Evolutionary conservation across 1,140 invertebrate genomes (phyloP), one percentile per base, ranked within the genome.

Genomic region (Meloidogyne hapla): DNA sequence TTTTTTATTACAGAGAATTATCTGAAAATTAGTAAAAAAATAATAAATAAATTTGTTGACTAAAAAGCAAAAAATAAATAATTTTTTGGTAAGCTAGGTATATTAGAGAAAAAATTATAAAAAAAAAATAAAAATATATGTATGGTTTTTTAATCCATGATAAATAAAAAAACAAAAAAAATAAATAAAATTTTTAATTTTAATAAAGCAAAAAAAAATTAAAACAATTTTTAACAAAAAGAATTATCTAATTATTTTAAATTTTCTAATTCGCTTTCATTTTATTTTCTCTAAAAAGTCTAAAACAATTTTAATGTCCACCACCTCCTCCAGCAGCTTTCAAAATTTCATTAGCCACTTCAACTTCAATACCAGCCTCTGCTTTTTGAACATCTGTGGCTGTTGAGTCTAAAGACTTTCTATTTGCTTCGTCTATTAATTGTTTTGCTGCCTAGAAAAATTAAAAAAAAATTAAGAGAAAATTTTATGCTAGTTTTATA

Each of bases 301-400:
- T 33, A 33, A 33, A 6, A 6, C 33, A 9, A 42, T 42, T 42
- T 56, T 56, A 56, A 56, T 56, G 48, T 6, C 48, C 48, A 6
- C 48, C 48, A 56, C 48, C 48, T n/a, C 48, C 8, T 6, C n/a
- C 48, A 56, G 48, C 48, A 56, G 84, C 84, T 71, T 83, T 86
- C 62, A 85, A 45, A 10, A 85, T 66, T 28, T 81, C 84, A 69
- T 85, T 83, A 67, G 85, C 84, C 18, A 86, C 83, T 74, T 86
- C 84, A 28, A 73, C 78, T 33, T 78, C 74, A 73, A 86, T 86
- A 25, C 65, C 64, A 68, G 84, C 85, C 70, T 87, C 85, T 28
- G 85, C 84, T 33, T 77, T 75, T 23, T 84, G 82, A 18, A 85
- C 81, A 61, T 87, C 84, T 40, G 68, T 84, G 56, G 84, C 75